Evolutionary conservation across 2,113 vertebrate genomes (phyloP).

Genomic region (Oxyruncus cristatus): DNA sequence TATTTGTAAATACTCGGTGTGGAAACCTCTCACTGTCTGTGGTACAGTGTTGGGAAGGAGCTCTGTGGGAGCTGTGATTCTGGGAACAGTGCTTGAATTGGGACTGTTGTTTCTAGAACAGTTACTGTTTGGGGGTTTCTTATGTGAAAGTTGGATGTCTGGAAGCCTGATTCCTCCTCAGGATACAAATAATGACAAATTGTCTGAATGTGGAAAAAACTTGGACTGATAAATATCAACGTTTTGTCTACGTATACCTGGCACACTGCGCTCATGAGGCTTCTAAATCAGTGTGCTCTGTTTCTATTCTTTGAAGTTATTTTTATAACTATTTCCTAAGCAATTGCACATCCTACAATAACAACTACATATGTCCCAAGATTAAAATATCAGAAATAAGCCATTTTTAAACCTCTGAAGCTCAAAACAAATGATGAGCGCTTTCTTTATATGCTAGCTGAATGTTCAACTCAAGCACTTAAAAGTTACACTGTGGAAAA

Average conservation of each 20-base stretch:
- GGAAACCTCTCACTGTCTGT: background rate
- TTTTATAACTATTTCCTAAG: slow-evolving; percentile 34
- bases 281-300: slow-evolving; percentile 13
- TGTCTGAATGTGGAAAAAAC: background rate
- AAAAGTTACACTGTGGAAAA: background rate
- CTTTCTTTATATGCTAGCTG: background rate
- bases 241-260: background rate
- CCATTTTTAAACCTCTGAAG: background rate
- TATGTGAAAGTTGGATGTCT: background rate
- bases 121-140: background rate
- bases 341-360: background rate
- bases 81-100: background rate
- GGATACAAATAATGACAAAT: background rate
- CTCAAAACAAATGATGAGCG: background rate
- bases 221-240: slow-evolving; percentile 2
- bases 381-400: slow-evolving; percentile 52
- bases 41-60: background rate
- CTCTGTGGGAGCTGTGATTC: background rate
- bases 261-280: background rate
- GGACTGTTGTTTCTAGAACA: background rate
- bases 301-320: slow-evolving; percentile 26
- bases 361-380: slow-evolving; percentile 33
- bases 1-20: background rate
- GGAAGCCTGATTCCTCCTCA: background rate
- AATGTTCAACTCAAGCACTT: background rate